Evolutionary conservation across 2,888 invertebrate species (phyloP).

Genomic region (Ceramica pisi): DNA sequence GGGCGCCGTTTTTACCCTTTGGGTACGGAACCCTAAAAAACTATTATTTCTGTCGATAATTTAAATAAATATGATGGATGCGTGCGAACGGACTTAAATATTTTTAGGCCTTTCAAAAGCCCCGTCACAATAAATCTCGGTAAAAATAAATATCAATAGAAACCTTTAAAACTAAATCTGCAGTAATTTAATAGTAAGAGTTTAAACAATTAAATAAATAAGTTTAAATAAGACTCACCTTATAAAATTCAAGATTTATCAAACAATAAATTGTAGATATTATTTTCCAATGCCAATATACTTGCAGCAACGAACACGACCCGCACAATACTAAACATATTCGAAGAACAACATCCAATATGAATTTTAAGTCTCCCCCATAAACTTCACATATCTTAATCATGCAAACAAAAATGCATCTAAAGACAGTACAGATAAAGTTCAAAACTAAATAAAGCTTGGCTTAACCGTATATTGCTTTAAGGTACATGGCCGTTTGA

Average conservation of each 20-base stretch:
- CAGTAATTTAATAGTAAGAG: no score
- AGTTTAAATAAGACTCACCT: slow-evolving; percentile 19
- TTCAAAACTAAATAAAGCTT: slow-evolving; percentile 4
- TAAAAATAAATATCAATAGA: no score
- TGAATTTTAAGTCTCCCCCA: slow-evolving; percentile 43
- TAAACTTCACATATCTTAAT: slow-evolving; percentile 5
- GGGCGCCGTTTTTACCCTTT: no score
- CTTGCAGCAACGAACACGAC: slow-evolving; percentile 40
- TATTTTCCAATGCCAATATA: slow-evolving; percentile 14
- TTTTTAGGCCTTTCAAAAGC: no score
- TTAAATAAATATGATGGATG: no score
- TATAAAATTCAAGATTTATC: not conserved
- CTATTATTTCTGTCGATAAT: not conserved
- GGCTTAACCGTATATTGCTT: slow-evolving; percentile 36
- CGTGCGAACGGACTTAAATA: no score
- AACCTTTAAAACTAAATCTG: not conserved
- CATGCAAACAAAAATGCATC: slow-evolving; percentile 5
- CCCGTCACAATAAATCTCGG: no score
- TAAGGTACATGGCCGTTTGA: slow-evolving; percentile 32
- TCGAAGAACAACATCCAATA: slow-evolving; percentile 29
- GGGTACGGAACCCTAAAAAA: no score
- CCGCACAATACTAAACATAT: slow-evolving; percentile 38
- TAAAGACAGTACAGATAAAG: not conserved
- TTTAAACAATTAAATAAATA: not conserved
- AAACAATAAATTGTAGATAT: slow-evolving; percentile 1